Evolutionary conservation across 2,888 invertebrate species (phyloP).

Genomic region (Amiota mariae): DNA sequence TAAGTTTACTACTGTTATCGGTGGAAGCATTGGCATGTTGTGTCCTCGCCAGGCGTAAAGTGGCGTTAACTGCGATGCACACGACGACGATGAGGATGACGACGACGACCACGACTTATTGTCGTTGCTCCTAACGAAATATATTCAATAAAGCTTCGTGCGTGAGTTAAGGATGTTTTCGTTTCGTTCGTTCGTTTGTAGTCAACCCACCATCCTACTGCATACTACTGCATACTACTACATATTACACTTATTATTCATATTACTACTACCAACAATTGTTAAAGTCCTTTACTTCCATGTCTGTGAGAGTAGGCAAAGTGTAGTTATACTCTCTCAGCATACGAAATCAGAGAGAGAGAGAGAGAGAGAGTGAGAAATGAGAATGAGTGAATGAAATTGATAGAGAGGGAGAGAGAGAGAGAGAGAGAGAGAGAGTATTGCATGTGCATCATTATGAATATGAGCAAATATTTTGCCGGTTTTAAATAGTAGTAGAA

Average conservation of each 20-base stretch:
- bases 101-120: neutral
- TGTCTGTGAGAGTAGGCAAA: too few relatives aligned
- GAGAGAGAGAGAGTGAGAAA: neutral
- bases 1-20: constrained; percentile 64
- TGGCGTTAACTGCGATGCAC: neutral
- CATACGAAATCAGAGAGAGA: neutral
- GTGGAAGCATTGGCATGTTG: constrained; percentile 37
- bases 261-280: too few relatives aligned
- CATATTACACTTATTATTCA: neutral
- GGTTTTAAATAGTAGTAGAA: too few relatives aligned
- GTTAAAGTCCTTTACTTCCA: too few relatives aligned
- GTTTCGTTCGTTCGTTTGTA: neutral
- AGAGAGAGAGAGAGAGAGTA: neutral
- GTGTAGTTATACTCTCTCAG: too few relatives aligned
- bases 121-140: neutral
- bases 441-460: too few relatives aligned
- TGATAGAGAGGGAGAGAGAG: neutral
- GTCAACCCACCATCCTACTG: neutral
- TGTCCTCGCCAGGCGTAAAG: neutral
- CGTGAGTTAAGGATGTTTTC: constrained; percentile 18
- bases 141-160: constrained; percentile 25
- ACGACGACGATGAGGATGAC: neutral
- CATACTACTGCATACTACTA: neutral
- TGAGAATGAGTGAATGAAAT: neutral
- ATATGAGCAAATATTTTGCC: too few relatives aligned